phyloP scores from a whole-genome alignment of 1,140 invertebrate genomes.

The Aporrectodea caliginosa region DNA sequence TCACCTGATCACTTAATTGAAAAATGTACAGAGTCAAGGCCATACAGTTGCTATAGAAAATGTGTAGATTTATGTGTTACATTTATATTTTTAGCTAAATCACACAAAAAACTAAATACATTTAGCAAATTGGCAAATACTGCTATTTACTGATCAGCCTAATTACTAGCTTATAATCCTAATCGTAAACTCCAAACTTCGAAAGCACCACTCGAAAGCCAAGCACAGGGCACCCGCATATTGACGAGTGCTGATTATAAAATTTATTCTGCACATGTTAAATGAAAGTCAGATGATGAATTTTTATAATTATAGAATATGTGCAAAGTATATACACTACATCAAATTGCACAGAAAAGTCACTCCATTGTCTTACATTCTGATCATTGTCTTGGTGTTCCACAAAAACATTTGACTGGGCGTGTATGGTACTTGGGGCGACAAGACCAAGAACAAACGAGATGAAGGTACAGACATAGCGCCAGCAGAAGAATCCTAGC shows the following conservation, averaged over 20 bases:
- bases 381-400: background rate
- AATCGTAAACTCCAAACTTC: no score
- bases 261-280: background rate
- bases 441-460: conserved; percentile 81
- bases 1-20: no score
- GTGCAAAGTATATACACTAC: background rate
- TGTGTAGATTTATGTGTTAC: no score
- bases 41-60: no score
- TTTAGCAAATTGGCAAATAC: no score
- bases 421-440: conserved; percentile 72
- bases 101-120: no score
- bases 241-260: background rate
- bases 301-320: background rate
- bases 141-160: no score
- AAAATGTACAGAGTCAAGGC: no score
- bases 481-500: conserved; percentile 78
- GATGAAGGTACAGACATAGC: conserved; percentile 71
- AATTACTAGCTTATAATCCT: no score
- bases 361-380: background rate
- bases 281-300: background rate
- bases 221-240: background rate
- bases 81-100: no score
- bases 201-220: no score
- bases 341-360: background rate
- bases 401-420: background rate